phyloP scores from a whole-genome alignment of 1,140 invertebrate genomes.

The Pemphigus obesinymphae region DNA sequence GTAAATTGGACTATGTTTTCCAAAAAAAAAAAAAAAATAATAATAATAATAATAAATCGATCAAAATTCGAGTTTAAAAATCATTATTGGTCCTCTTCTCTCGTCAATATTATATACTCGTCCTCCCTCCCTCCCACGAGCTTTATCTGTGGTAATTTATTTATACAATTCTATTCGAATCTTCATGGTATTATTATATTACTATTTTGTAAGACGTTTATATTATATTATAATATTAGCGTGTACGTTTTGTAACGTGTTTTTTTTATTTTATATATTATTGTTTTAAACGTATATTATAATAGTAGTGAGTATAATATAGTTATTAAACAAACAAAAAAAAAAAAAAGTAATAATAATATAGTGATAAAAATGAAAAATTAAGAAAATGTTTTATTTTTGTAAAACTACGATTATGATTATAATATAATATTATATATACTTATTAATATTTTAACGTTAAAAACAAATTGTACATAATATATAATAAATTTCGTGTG shows the following conservation, averaged over 20 bases:
- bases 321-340: neutral
- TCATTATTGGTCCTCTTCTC: too few relatives aligned
- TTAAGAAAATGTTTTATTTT: conserved; percentile 30
- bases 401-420: neutral
- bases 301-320: neutral
- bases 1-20: too few relatives aligned
- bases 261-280: neutral
- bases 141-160: conserved; percentile 40
- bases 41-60: too few relatives aligned
- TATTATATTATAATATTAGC: too few relatives aligned
- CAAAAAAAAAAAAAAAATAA: too few relatives aligned
- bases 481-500: neutral
- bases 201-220: too few relatives aligned
- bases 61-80: too few relatives aligned
- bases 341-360: too few relatives aligned
- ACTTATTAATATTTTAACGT: neutral
- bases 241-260: neutral
- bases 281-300: neutral
- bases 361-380: too few relatives aligned
- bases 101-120: too few relatives aligned
- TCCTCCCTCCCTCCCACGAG: neutral
- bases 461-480: conserved; percentile 10
- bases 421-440: too few relatives aligned
- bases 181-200: too few relatives aligned
- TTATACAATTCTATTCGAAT: conserved; percentile 21